Evolutionary conservation across 2,888 invertebrate genomes (phyloP).

Genomic region (Fragum whitleyi): DNA sequence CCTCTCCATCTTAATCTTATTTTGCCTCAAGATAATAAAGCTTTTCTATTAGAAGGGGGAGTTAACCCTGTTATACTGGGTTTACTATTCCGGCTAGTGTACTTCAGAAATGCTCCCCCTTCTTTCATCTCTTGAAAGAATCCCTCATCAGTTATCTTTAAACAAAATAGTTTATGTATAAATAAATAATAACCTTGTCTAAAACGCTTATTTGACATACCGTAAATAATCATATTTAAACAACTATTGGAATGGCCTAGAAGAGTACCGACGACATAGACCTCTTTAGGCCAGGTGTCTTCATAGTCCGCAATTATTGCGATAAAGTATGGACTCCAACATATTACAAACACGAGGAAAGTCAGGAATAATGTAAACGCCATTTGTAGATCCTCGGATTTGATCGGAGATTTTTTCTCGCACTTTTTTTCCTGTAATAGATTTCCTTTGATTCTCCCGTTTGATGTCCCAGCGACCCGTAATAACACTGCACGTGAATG

Average conservation of each 20-base stretch:
- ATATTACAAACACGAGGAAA: conserved; percentile 70
- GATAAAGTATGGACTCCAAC: conserved; percentile 71
- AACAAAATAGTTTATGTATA: conserved; percentile 49
- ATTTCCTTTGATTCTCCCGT: conserved; percentile 24
- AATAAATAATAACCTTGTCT: conserved; percentile 68
- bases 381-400: conserved; percentile 66
- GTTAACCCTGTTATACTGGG: background rate
- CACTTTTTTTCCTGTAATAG: background rate
- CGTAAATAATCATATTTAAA: conserved; percentile 73
- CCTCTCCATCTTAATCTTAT: no score
- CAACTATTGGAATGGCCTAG: conserved; percentile 74
- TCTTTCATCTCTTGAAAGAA: conserved; percentile 37
- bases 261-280: conserved; percentile 69
- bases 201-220: conserved; percentile 67
- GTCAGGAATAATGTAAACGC: conserved; percentile 72
- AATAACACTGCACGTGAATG: conserved; percentile 32
- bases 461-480: conserved; percentile 29
- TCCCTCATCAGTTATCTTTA: conserved; percentile 48
- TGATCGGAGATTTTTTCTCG: conserved; percentile 32
- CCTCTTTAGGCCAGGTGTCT: conserved; percentile 67
- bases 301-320: conserved; percentile 65
- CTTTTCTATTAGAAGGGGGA: background rate
- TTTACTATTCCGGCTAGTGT: conserved; percentile 40
- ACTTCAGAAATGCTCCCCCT: conserved; percentile 24
- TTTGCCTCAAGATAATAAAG: background rate